Percentiles rank a stretch among this genome's conserved stretches.
Evolutionary conservation across 2,113 vertebrate species (phyloP).

Genomic region (Heterotis niloticus): DNA sequence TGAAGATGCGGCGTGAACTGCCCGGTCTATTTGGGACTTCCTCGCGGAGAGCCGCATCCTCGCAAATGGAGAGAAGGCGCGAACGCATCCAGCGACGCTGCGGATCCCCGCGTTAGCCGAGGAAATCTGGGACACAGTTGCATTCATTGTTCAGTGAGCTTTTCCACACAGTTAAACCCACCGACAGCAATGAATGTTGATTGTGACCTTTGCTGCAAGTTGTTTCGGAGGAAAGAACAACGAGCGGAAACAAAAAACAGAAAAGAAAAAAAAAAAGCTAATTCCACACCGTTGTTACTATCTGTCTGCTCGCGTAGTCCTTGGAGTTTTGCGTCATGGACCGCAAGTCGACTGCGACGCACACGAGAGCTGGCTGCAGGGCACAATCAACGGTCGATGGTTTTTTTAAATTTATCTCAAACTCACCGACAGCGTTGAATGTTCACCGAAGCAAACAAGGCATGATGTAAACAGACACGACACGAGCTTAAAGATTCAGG

Average conservation of each 20-base stretch:
- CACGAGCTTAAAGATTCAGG: background rate
- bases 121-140: constrained; percentile 91
- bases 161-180: constrained; percentile 94
- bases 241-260: background rate
- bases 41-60: constrained; percentile 50
- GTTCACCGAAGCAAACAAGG: constrained; percentile 76
- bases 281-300: constrained; percentile 28
- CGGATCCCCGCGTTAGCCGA: constrained; percentile 29
- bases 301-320: constrained; percentile 45
- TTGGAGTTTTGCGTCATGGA: constrained; percentile 38
- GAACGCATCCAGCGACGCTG: constrained; percentile 51
- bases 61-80: constrained; percentile 44
- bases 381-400: constrained; percentile 99
- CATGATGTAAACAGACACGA: background rate
- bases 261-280: background rate
- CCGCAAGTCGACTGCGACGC: constrained; percentile 38
- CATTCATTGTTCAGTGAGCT: constrained; percentile 99
- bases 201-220: constrained; percentile 83
- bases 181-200: constrained; percentile 99
- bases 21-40: constrained; percentile 64
- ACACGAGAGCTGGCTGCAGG: constrained; percentile 71
- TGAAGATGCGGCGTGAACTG: constrained; percentile 57
- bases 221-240: constrained; percentile 25
- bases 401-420: constrained; percentile 88
- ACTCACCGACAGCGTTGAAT: constrained; percentile 99